Evolutionary conservation across 1,140 invertebrate species (phyloP), one percentile per base, ranked within the genome.

Genomic region (Lethocerus indicus): DNA sequence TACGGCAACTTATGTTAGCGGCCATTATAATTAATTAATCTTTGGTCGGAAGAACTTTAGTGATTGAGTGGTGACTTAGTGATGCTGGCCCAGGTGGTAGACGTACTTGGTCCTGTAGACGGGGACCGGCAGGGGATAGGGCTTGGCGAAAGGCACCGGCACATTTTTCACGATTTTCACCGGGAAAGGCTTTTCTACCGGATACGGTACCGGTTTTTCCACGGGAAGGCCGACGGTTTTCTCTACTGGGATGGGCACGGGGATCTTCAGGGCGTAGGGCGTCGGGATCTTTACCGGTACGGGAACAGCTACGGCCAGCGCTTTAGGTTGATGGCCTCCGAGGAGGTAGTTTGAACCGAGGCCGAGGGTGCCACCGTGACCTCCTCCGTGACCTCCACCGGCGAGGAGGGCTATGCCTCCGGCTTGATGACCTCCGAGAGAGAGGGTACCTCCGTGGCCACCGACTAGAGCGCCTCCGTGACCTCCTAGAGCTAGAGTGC

Each of bases 91-190:
- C n/a, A 48, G 49, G 44, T 55, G 54, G 52, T 57, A 57, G 32
- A 57, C 51, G 44, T 58, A 48, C 35, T 52, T 56, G 46, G 51
- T 54, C 32, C 57, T 59, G 43, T 58, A 58, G 23, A 59, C 52
- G 4, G 58, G 58, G 4, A 58, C 55, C 23, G 57, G 56, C 4
- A 58, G 51, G 25, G 58, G 54, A 44, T 58, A 52, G 23, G 58
- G 51, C 43, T 56, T 55, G 18, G 57, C 50, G 4, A 59, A 55
- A 2, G 53, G 55, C n/a, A 57, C 52, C 0, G 58, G 57, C 12
- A 58, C 56, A 29, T 57, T 56, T 32, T 59, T 58, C 26, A 56
- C 53, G 12, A 59, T 50, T 13, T 50, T 50, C 25, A 59, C 55
- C 7, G 55, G 56, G 41, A 54, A 56, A 1, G 58, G 58, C 40